phyloP scores from a whole-genome alignment of 2,113 vertebrate genomes.

The Catharus fuscescens region DNA sequence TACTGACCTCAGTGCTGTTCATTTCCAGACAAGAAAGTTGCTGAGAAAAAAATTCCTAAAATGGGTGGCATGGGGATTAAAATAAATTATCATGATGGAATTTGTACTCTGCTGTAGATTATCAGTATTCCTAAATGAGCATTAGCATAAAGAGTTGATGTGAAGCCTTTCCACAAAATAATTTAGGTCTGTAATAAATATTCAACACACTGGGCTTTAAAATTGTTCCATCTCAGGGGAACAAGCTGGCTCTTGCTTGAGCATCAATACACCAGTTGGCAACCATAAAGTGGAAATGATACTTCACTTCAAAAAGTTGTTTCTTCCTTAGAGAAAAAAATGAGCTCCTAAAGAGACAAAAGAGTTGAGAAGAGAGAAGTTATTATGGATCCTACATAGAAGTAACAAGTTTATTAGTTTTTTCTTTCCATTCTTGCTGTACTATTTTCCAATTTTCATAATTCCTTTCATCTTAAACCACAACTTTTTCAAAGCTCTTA shows the following conservation, averaged over 20 bases:
- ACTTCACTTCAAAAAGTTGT: neutral
- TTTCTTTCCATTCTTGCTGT: neutral
- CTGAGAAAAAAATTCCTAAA: constrained; percentile 45
- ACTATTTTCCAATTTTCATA: neutral
- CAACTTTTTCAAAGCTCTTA: neutral
- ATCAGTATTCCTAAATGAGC: constrained; percentile 21
- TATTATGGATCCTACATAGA: neutral
- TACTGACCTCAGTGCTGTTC: constrained; percentile 39
- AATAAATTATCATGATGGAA: constrained; percentile 24
- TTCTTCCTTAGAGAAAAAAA: constrained; percentile 35
- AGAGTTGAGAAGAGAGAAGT: neutral
- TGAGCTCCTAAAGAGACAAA: neutral
- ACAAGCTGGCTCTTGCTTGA: neutral
- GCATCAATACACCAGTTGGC: neutral
- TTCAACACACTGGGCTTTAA: neutral
- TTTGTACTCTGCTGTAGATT: constrained; percentile 3
- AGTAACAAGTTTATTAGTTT: neutral
- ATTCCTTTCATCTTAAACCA: neutral
- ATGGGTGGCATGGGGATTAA: constrained; percentile 21
- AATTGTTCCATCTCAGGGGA: neutral
- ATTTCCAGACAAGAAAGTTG: constrained; percentile 47
- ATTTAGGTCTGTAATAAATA: constrained; percentile 21
- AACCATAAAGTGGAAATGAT: neutral
- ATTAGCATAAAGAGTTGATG: constrained; percentile 41
- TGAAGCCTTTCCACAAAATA: neutral